phyloP scores from a whole-genome alignment of 2,113 vertebrate genomes.

The Paramisgurnus dabryanus region DNA sequence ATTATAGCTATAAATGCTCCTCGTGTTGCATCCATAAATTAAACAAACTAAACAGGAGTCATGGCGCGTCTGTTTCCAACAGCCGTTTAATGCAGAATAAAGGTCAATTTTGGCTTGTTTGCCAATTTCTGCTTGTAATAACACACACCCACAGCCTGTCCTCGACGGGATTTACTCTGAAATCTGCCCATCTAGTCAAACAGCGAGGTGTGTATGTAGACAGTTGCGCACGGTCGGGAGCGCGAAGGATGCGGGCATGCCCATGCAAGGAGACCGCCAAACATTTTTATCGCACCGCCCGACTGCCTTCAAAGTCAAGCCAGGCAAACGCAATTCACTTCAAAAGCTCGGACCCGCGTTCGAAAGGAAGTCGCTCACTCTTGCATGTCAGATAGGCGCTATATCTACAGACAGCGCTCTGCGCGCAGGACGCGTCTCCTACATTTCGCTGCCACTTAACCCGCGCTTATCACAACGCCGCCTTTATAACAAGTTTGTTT shows the following conservation, averaged over 20 bases:
- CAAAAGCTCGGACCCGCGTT: slow-evolving; percentile 66
- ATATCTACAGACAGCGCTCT: slow-evolving; percentile 59
- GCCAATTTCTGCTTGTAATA: slow-evolving; percentile 44
- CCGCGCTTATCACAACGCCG: slow-evolving; percentile 51
- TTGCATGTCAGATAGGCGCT: slow-evolving; percentile 68
- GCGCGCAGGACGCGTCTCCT: slow-evolving; percentile 39
- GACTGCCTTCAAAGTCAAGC: slow-evolving; percentile 71
- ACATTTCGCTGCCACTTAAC: slow-evolving; percentile 53
- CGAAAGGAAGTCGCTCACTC: slow-evolving; percentile 64
- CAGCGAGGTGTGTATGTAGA: slow-evolving; percentile 68
- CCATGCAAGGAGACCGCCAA: slow-evolving; percentile 66
- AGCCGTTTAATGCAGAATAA: slow-evolving; percentile 33
- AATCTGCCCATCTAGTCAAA: slow-evolving; percentile 77
- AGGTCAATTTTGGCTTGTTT: background rate
- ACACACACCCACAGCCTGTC: slow-evolving; percentile 45
- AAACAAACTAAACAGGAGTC: background rate
- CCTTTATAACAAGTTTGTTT: slow-evolving; percentile 33
- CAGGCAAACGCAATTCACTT: slow-evolving; percentile 70
- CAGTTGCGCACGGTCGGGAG: slow-evolving; percentile 64
- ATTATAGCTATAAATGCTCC: too few species aligned
- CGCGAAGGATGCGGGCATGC: slow-evolving; percentile 65
- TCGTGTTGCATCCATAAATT: background rate
- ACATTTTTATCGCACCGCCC: slow-evolving; percentile 69
- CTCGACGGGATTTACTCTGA: slow-evolving; percentile 67
- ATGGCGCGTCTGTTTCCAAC: background rate